Evolutionary conservation across 2,797 vertebrate species (phyloP).

Genomic region (Dryobates pubescens): DNA sequence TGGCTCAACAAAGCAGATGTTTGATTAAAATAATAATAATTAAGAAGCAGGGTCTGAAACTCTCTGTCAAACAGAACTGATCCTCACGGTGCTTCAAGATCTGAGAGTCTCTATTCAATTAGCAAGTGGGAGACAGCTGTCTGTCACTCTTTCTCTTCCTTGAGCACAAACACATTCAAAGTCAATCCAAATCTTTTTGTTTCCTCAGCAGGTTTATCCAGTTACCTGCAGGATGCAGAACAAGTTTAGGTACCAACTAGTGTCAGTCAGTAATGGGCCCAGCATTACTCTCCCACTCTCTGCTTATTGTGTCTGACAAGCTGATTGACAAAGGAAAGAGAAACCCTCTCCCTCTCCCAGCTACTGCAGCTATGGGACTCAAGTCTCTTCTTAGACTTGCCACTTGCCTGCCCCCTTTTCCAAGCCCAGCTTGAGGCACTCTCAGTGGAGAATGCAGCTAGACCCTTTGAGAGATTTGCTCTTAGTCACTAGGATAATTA

Average conservation of each 20-base stretch:
- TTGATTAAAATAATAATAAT: background rate
- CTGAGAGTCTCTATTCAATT: slow-evolving; percentile 46
- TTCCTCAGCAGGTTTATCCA: slow-evolving; percentile 62
- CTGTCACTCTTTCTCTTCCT: slow-evolving; percentile 39
- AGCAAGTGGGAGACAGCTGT: slow-evolving; percentile 48
- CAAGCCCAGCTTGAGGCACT: slow-evolving; percentile 5
- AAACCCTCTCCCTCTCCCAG: background rate
- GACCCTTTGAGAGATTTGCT: slow-evolving; percentile 52
- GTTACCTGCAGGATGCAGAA: slow-evolving; percentile 46
- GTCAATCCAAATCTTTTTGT: slow-evolving; percentile 40
- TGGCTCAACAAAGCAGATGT: background rate
- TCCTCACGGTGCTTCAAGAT: slow-evolving; percentile 25
- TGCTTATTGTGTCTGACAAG: background rate
- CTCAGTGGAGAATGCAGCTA: background rate
- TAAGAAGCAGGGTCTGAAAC: background rate
- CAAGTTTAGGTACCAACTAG: slow-evolving; percentile 43
- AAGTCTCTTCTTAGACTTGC: background rate
- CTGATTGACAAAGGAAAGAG: slow-evolving; percentile 4
- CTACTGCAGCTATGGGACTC: background rate
- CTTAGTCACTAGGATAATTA: slow-evolving; percentile 67
- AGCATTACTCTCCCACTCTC: background rate
- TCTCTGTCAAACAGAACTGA: slow-evolving; percentile 11
- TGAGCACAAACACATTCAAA: slow-evolving; percentile 44
- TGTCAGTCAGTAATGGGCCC: background rate
- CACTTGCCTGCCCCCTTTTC: slow-evolving; percentile 26